Percentiles rank a stretch among this genome's conserved stretches.
Conservation (phyloP, 2,113 vertebrate species). For the Hyaena hyaena region DNA sequence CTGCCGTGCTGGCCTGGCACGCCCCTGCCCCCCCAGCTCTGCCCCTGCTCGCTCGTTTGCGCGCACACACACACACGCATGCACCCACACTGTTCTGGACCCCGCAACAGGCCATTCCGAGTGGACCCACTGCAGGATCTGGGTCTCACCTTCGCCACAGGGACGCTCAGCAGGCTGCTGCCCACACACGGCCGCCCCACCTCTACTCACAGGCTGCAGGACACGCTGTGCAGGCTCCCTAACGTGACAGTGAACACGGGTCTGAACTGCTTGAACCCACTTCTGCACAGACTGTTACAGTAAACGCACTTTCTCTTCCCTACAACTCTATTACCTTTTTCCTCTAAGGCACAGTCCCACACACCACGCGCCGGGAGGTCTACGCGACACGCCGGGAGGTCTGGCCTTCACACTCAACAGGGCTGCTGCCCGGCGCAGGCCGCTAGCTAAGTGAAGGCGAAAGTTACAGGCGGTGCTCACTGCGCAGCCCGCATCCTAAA, state of each 20-base stretch:
- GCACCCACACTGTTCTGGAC: not conserved
- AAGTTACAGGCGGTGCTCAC: too few relatives aligned
- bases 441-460: fast-evolving
- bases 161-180: not conserved
- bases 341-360: not conserved
- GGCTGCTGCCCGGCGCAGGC: not conserved
- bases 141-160: not conserved
- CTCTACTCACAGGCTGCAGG: not conserved
- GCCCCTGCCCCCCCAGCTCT: too few relatives aligned
- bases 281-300: not conserved
- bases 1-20: too few relatives aligned
- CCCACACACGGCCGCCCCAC: not conserved
- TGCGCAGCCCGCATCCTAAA: too few relatives aligned
- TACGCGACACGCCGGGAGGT: too few relatives aligned
- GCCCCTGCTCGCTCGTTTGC: too few relatives aligned
- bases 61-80: too few relatives aligned
- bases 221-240: not conserved
- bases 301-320: too few relatives aligned
- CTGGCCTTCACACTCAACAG: too few relatives aligned
- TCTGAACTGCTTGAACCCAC: not conserved
- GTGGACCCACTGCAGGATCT: not conserved
- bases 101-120: fast-evolving
- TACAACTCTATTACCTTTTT: fast-evolving
- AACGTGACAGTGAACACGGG: fast-evolving
- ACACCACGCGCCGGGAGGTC: too few relatives aligned